Base-by-base conservation (phyloP, 1,140 invertebrate genomes). In the Planococcus citri region DNA sequence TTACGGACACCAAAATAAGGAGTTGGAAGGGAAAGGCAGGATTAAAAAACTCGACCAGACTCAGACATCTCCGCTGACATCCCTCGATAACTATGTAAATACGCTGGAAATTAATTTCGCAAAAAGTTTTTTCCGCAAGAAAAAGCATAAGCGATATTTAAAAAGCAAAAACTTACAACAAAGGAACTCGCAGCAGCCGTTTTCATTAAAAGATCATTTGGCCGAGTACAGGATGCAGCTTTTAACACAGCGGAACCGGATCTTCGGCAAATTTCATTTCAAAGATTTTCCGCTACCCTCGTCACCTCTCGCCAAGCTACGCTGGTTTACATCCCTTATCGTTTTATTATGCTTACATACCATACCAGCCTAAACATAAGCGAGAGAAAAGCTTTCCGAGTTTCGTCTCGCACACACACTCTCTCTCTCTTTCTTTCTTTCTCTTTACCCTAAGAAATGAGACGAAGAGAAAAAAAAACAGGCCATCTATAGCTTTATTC, bases 181-280 rank as follows among this genome's bases (percentile, higher is more conserved):
- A 51, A 51, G 41, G 41, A 14, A 51, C 10, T 20, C 41, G 10
- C 41, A 51, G 41, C 60, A 25, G 60, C 21, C 60, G 60, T 64
- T 64, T 64, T 64, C 60, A 64, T 64, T 64, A 64, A 64, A 64
- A 64, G 60, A 64, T 64, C 60, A 64, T 64, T 64, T 64, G 60
- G 60, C 60, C 60, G 60, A 64, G 60, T 64, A 64, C 60, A 64
- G 60, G 60, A 64, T 64, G 60, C 60, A 64, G 60, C 60, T 64
- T 64, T 64, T 64, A 64, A 64, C 60, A 9, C 8, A 64, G 25
- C 60, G 60, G 60, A 64, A 64, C 60, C 60, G 60, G 60, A 64
- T 64, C 25, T 27, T 25, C 60, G 60, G 60, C 60, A 64, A 64
- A 64, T 64, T 64, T 64, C 60, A 25, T 64, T 64, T 64, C 3